Percentiles rank a stretch among this genome's conserved stretches.
Evolutionary conservation across 1,140 invertebrate genomes (phyloP).

Genomic region (Diabrotica undecimpunctata): DNA sequence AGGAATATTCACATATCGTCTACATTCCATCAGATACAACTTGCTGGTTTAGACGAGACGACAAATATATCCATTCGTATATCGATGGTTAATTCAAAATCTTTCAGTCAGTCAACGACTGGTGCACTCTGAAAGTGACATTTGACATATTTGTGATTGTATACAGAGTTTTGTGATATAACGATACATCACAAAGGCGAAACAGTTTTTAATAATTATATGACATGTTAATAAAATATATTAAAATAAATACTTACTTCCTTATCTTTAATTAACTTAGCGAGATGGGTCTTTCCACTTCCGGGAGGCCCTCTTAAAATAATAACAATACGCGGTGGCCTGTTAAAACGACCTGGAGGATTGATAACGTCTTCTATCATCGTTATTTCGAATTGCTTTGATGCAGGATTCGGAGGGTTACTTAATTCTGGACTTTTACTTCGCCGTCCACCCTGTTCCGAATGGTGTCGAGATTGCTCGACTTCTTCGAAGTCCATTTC

Average conservation of each 20-base stretch:
- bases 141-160: no score
- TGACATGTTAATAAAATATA: neutral
- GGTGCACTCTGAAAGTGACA: no score
- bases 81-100: no score
- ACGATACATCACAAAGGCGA: no score
- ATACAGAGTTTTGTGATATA: no score
- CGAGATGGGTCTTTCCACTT: conserved; percentile 83
- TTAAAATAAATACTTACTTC: conserved; percentile 45
- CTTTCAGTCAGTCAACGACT: no score
- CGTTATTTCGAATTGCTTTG: conserved; percentile 18
- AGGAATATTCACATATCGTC: no score
- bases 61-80: no score
- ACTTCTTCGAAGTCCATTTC: conserved; percentile 48
- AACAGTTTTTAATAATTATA: no score
- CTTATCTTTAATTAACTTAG: conserved; percentile 80
- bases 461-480: conserved; percentile 38
- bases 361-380: conserved; percentile 80
- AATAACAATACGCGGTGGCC: conserved; percentile 81
- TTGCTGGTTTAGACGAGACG: no score
- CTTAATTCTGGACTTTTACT: conserved; percentile 16
- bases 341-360: conserved; percentile 65
- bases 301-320: conserved; percentile 87
- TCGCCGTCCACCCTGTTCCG: conserved; percentile 24
- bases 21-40: no score
- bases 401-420: conserved; percentile 17